phyloP scores from a whole-genome alignment of 2,888 invertebrate species.

The Hecatera dysodea region DNA sequence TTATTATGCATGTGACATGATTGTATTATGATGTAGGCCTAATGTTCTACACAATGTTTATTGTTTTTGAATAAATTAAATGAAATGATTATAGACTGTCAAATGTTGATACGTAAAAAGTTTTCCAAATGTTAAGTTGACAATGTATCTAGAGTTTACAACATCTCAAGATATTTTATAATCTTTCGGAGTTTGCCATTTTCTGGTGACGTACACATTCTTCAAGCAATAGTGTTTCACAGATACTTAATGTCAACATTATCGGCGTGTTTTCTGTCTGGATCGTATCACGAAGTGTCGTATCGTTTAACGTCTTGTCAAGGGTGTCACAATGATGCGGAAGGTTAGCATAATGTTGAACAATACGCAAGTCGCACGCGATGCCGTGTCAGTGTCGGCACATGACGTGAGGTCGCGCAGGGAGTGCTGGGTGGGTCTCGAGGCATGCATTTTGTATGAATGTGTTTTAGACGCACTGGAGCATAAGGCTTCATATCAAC shows the following conservation, averaged over 20 bases:
- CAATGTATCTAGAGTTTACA: no score
- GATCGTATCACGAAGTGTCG: background rate
- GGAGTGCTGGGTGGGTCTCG: constrained; percentile 17
- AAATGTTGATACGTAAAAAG: no score
- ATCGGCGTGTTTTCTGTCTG: constrained; percentile 7
- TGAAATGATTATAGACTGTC: no score
- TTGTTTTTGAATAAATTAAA: no score
- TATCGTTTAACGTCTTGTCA: constrained; percentile 36
- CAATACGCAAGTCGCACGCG: constrained; percentile 38
- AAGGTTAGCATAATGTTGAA: constrained; percentile 44
- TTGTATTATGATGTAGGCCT: no score
- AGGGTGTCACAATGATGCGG: constrained; percentile 36
- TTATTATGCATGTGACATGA: no score
- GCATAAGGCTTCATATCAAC: constrained; percentile 20
- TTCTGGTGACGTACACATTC: no score
- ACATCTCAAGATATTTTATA: no score
- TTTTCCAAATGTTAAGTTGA: no score
- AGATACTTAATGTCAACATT: background rate
- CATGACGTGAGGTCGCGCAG: constrained; percentile 16
- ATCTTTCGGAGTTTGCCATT: no score
- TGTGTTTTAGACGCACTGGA: constrained; percentile 28
- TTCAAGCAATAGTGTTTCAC: constrained; percentile 5
- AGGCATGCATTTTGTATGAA: constrained; percentile 57
- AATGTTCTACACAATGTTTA: no score
- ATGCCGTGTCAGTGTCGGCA: constrained; percentile 41